phyloP scores from a whole-genome alignment of 2,888 invertebrate genomes.

The Spilosoma lubricipeda region DNA sequence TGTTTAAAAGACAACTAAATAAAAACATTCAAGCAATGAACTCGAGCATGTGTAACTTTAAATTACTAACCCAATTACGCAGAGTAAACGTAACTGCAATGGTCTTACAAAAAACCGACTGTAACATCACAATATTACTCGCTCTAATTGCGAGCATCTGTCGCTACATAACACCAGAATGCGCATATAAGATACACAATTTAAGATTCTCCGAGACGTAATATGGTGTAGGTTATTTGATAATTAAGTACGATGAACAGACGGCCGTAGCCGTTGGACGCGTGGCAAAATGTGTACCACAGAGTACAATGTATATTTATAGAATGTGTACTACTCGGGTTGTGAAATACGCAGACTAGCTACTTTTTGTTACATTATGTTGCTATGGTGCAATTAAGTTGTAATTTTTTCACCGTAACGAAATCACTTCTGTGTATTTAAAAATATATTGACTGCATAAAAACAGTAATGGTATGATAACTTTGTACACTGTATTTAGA shows the following conservation, averaged over 20 bases:
- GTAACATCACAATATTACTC: conserved; percentile 25
- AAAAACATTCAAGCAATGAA: neutral
- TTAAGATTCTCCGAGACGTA: conserved; percentile 43
- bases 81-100: conserved; percentile 2
- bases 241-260: conserved; percentile 39
- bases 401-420: conserved; percentile 9
- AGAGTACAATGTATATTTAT: no score
- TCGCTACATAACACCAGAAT: conserved; percentile 25
- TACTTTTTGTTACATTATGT: conserved; percentile 7
- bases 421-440: conserved; percentile 11
- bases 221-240: conserved; percentile 40
- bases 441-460: neutral
- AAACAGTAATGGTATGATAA: neutral
- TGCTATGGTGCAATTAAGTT: neutral
- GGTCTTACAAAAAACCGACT: conserved; percentile 20
- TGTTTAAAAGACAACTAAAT: neutral
- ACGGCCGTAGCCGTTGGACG: conserved; percentile 18
- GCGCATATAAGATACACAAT: conserved; percentile 36
- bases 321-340: neutral
- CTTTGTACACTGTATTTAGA: neutral
- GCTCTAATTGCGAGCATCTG: conserved; percentile 45
- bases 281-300: conserved; percentile 15
- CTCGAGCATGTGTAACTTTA: conserved; percentile 1
- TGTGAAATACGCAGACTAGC: conserved; percentile 4
- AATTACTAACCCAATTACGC: conserved; percentile 27